Evolutionary conservation across 2,888 invertebrate species (phyloP).

Genomic region (Mechanitis messenoides): DNA sequence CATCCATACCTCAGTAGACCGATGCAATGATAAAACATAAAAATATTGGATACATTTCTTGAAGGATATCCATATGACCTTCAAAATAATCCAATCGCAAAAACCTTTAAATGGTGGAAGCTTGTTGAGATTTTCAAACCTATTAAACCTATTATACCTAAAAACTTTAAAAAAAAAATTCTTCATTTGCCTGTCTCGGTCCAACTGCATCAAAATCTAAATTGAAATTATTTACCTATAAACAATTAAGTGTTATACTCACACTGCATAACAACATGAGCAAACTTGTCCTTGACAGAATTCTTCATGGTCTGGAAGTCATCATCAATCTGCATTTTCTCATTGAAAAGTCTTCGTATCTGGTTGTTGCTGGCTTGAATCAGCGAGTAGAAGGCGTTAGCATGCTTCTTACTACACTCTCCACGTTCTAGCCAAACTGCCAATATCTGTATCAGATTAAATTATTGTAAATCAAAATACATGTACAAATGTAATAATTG

Average conservation of each 20-base stretch:
- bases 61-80: no score
- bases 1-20: no score
- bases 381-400: constrained; percentile 93
- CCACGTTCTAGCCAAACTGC: constrained; percentile 94
- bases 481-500: not conserved
- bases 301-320: constrained; percentile 88
- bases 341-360: constrained; percentile 88
- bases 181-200: no score
- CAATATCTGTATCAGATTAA: constrained; percentile 75
- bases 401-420: constrained; percentile 92
- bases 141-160: no score
- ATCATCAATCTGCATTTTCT: constrained; percentile 90
- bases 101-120: no score
- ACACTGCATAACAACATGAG: constrained; percentile 91
- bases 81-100: no score
- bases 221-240: not conserved
- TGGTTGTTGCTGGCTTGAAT: constrained; percentile 95
- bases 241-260: constrained; percentile 71
- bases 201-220: no score
- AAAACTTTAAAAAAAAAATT: no score
- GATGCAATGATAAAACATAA: no score
- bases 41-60: no score
- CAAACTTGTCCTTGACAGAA: constrained; percentile 87
- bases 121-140: no score
- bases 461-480: not conserved